phyloP scores from a whole-genome alignment of 2,888 invertebrate genomes.

The Drosophila borborema region DNA sequence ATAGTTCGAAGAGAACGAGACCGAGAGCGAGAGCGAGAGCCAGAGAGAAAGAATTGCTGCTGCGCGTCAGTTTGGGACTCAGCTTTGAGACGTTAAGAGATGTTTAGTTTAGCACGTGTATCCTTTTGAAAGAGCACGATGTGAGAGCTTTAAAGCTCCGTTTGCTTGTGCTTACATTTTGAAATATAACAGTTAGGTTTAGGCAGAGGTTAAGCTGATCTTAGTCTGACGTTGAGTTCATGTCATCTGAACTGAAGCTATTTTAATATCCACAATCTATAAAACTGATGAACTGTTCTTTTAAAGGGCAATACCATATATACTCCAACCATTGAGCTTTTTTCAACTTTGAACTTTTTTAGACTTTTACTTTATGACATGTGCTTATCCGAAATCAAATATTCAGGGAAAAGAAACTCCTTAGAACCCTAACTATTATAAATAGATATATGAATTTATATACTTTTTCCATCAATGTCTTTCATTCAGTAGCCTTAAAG shows the following conservation, averaged over 20 bases:
- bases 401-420: not conserved
- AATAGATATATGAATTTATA: not conserved
- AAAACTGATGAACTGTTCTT: too few relatives aligned
- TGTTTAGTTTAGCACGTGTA: conserved; percentile 52
- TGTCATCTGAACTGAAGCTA: not conserved
- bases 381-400: not conserved
- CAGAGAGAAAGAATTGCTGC: conserved; percentile 46
- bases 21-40: not conserved
- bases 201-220: conserved; percentile 34
- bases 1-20: not conserved
- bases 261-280: too few relatives aligned
- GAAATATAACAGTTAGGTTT: conserved; percentile 1
- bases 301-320: too few relatives aligned
- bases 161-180: conserved; percentile 3
- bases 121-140: conserved; percentile 53
- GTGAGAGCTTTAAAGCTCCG: conserved; percentile 56
- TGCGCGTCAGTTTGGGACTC: conserved; percentile 54
- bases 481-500: not conserved
- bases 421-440: not conserved
- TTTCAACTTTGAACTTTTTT: too few relatives aligned
- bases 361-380: not conserved
- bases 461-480: not conserved
- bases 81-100: conserved; percentile 47
- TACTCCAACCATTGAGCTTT: too few relatives aligned
- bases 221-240: not conserved